A percentile compares a stretch with the other conserved stretches of the same genome.
Evolutionary conservation across 2,888 invertebrate genomes (phyloP).

Genomic region (Lottia scabra): DNA sequence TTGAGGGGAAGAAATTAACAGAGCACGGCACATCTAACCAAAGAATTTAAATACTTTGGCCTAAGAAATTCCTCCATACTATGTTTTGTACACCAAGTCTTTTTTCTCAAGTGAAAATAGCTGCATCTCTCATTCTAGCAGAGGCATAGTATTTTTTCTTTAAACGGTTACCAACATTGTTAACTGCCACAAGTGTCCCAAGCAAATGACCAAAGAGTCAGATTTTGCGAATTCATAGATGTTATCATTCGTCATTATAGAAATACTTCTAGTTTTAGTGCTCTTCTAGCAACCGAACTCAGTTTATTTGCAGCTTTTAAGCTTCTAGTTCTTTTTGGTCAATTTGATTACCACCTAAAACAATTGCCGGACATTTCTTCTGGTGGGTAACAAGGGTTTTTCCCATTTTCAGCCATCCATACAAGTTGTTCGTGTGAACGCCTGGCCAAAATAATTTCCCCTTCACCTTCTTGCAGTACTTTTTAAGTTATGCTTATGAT

Average conservation of each 20-base stretch:
- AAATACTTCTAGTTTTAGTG: background rate
- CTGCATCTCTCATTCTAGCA: background rate
- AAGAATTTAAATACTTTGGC: background rate
- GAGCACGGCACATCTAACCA: background rate
- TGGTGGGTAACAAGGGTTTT: background rate
- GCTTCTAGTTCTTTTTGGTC: background rate
- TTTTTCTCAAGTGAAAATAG: background rate
- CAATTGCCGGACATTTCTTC: background rate
- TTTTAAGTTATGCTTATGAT: background rate
- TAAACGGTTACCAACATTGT: slow-evolving; percentile 3
- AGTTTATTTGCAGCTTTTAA: background rate
- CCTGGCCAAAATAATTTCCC: background rate
- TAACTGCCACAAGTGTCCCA: background rate
- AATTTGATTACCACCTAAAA: background rate
- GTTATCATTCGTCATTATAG: background rate
- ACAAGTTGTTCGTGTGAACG: background rate
- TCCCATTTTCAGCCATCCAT: background rate
- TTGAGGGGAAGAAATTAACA: background rate
- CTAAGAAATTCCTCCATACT: background rate
- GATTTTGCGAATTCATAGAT: background rate
- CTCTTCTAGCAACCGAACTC: background rate
- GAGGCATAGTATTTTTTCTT: slow-evolving; percentile 2
- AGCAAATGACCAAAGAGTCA: background rate
- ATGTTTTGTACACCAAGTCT: background rate
- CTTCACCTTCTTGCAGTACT: background rate